These are phyloP conservation scores for Rhagophthalmus giganteus DNA, from an alignment of 2,888 invertebrate genomes.

Conservation along the genomic window DNA sequence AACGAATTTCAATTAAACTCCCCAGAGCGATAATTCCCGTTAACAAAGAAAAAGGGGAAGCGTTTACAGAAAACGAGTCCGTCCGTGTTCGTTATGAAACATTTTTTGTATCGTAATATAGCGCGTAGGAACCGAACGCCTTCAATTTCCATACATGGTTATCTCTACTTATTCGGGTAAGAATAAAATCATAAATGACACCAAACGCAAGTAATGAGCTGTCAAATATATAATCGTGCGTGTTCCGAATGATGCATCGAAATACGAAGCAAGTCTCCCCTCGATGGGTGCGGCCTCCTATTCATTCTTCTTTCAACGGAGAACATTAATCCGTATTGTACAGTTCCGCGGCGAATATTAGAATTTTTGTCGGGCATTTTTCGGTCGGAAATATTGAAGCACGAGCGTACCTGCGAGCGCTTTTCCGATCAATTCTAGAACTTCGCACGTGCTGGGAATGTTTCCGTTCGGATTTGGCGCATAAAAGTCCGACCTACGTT, in stretches of 20 bases:
- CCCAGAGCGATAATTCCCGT: not conserved
- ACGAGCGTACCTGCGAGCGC: too few species aligned
- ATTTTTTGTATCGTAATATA: not conserved
- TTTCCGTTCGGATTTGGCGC: too few species aligned
- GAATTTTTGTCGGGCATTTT: not conserved
- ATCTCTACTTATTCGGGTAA: slow-evolving; percentile 1
- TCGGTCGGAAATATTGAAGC: too few species aligned
- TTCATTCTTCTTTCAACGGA: slow-evolving; percentile 5
- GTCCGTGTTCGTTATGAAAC: not conserved
- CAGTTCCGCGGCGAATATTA: not conserved
- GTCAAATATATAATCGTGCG: slow-evolving; percentile 33
- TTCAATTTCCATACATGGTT: too few species aligned
- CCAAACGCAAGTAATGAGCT: slow-evolving; percentile 31
- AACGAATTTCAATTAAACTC: slow-evolving; percentile 1
- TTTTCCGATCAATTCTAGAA: too few species aligned
- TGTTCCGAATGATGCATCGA: slow-evolving; percentile 22
- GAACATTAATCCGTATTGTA: slow-evolving; percentile 5
- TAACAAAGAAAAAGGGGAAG: slow-evolving; percentile 1
- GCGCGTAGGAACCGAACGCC: too few species aligned
- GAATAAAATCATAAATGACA: slow-evolving; percentile 6
- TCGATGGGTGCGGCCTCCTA: slow-evolving; percentile 15
- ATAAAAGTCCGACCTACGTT: too few species aligned
- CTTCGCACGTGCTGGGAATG: too few species aligned
- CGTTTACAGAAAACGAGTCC: not conserved
- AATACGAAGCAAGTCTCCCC: slow-evolving; percentile 18